A percentile compares a stretch with the other conserved stretches of the same genome.
These are phyloP conservation scores for Brachionus rubens DNA, from an alignment of 1,140 invertebrate genomes.

Conservation along the genomic window DNA sequence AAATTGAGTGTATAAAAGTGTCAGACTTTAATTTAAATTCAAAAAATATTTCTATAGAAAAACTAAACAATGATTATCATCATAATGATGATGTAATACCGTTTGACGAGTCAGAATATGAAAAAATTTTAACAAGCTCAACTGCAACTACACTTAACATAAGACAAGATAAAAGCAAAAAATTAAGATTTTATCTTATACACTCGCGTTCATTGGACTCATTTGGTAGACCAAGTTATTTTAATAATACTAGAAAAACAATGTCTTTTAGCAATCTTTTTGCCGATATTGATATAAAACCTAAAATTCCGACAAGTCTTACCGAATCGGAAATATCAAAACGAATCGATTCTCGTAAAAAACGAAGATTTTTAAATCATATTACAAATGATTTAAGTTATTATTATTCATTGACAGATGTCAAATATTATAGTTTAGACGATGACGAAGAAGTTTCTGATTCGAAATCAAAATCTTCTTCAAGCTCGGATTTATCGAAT, in stretches of 20 bases:
- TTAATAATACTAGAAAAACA: background rate
- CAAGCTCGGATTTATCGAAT: background rate
- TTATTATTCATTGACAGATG: conserved; percentile 35
- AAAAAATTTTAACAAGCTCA: conserved; percentile 46
- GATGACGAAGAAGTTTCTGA: background rate
- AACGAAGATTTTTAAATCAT: background rate
- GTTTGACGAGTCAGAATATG: conserved; percentile 48
- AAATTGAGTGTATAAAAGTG: too few relatives aligned
- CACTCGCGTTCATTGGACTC: background rate
- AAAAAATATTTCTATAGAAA: too few relatives aligned
- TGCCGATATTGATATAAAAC: background rate
- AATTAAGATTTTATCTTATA: background rate
- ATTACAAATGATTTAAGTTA: conserved; percentile 28
- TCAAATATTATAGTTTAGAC: conserved; percentile 33
- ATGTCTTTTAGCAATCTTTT: conserved; percentile 2
- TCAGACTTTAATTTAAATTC: too few relatives aligned
- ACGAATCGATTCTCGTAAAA: background rate
- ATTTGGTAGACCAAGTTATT: background rate
- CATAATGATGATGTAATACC: conserved; percentile 48
- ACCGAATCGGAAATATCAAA: conserved; percentile 32
- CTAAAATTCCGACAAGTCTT: conserved; percentile 21
- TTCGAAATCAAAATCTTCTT: background rate
- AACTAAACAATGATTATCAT: too few relatives aligned
- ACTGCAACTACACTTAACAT: background rate
- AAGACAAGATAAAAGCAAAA: background rate